Percentiles rank a stretch among this genome's conserved stretches.
phyloP scores from a whole-genome alignment of 2,113 vertebrate species.

The Rhinoderma darwinii region DNA sequence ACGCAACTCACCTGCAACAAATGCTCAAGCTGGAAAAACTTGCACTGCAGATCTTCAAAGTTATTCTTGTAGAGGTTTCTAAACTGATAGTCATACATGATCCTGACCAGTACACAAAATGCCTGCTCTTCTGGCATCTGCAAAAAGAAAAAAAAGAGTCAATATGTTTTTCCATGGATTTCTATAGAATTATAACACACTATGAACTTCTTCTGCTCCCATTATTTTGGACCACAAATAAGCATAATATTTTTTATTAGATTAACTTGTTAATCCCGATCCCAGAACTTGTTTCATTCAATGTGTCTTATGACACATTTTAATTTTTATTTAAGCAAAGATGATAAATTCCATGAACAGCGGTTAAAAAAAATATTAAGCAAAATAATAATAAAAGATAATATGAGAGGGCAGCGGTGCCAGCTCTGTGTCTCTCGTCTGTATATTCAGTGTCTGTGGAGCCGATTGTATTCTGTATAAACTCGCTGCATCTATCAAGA shows the following conservation, averaged over 20 bases:
- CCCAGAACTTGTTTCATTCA: background rate
- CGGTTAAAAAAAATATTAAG: background rate
- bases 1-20: constrained; percentile 85
- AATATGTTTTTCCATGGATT: background rate
- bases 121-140: constrained; percentile 99
- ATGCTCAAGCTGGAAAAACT: constrained; percentile 96
- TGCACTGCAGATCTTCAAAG: constrained; percentile 98
- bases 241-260: background rate
- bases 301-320: background rate
- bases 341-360: background rate
- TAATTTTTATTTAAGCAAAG: background rate
- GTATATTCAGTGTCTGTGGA: background rate
- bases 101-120: constrained; percentile 96
- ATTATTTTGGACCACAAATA: background rate
- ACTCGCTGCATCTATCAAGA: background rate
- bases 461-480: constrained; percentile 2
- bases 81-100: constrained; percentile 95
- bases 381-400: background rate
- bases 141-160: constrained; percentile 48
- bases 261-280: background rate
- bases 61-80: constrained; percentile 95
- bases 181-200: background rate
- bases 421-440: background rate
- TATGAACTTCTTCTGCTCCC: background rate
- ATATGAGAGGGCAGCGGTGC: background rate